Base-by-base conservation (phyloP, 2,113 vertebrate genomes). In the Oplegnathus fasciatus region DNA sequence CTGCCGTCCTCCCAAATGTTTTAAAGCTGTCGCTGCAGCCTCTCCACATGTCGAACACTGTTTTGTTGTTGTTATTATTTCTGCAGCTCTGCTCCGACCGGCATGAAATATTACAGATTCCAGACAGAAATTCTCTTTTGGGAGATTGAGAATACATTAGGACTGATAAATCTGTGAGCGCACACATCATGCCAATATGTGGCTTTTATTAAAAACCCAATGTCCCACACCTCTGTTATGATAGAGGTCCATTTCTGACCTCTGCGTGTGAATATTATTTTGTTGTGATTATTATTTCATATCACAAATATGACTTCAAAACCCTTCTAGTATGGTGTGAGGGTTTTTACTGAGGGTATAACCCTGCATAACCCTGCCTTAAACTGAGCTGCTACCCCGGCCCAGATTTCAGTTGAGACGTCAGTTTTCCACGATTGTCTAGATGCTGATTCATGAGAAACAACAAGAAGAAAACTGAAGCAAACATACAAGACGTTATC, bases 121-220 rank as follows among this genome's bases (percentile, higher is more conserved):
- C 67, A 86, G 77, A 77, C 61, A 60, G 66, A 71, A 75, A 17
- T 8, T 58, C 54, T 79, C 69, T 32, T 57, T 17, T 61, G 71
- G 71, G 75, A 83, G 67, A 73, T 26, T 13, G 30, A 72, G 18
- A 69, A 55, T 24, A 52, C 62, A 70, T 61, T 79, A 22, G 20
- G 48, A 50, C 64, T 75, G 82, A 75, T 91, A 64, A 67, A 75
- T 67, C 62, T 75, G 34, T 52, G 37, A 85, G 46, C 6, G 4
- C n/a, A 75, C 52, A 67, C 22, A 50, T 80, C 52, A 80, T 34
- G 40, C 65, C 69, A 76, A 70, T 69, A 73, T 84, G 26, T 78
- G 71, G 74, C 74, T 86, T 83, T 82, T 77, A 84, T 77, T 84
- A 67, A 90, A 88, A 88, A 72, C 54, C 61, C 55, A 44, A 22